Evolutionary conservation across 2,888 invertebrate species (phyloP).

Genomic region (Arrhopalites spinosus): DNA sequence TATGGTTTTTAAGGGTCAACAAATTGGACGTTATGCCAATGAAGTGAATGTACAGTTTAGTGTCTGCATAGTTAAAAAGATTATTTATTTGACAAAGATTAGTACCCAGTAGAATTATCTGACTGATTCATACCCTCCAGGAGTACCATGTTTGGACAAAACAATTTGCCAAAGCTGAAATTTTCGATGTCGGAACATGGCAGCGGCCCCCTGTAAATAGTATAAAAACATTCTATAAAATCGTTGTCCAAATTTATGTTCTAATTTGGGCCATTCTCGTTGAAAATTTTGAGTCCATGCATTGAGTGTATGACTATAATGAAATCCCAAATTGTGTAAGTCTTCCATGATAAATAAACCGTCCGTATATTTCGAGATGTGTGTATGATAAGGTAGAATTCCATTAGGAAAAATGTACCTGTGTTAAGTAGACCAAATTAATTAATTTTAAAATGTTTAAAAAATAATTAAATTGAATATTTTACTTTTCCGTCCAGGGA

Average conservation of each 20-base stretch:
- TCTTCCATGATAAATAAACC: slow-evolving; percentile 47
- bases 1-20: too few species aligned
- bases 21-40: too few species aligned
- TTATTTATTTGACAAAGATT: too few species aligned
- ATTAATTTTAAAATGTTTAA: too few species aligned
- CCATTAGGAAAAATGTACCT: slow-evolving; percentile 54
- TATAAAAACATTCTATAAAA: slow-evolving; percentile 50
- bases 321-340: slow-evolving; percentile 48
- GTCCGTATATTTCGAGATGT: slow-evolving; percentile 43
- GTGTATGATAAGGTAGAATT: slow-evolving; percentile 51
- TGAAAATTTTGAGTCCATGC: slow-evolving; percentile 39
- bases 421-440: too few species aligned
- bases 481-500: slow-evolving; percentile 48
- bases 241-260: slow-evolving; percentile 29
- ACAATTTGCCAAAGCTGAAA: slow-evolving; percentile 43
- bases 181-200: slow-evolving; percentile 32
- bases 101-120: slow-evolving; percentile 23
- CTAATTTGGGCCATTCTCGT: slow-evolving; percentile 22
- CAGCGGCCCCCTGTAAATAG: slow-evolving; percentile 38
- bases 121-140: slow-evolving; percentile 34
- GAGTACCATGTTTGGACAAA: slow-evolving; percentile 35
- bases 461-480: too few species aligned
- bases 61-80: too few species aligned
- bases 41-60: too few species aligned
- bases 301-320: slow-evolving; percentile 36